Base-by-base conservation (phyloP, 2,113 vertebrate species). In the Antigone vipio region DNA sequence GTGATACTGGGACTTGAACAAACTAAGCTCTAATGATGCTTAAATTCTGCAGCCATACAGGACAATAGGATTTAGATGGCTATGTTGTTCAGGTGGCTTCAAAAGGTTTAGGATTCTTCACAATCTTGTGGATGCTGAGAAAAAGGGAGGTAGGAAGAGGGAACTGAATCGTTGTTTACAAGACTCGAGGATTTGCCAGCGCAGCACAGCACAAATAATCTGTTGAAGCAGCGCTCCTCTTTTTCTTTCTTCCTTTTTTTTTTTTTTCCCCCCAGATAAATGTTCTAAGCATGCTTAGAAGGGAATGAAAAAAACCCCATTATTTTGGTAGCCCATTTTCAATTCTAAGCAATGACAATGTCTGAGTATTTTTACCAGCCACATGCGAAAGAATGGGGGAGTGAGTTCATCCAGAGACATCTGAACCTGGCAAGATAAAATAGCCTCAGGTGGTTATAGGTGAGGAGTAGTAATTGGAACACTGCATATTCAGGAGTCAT, bases 121-220 rank as follows among this genome's bases (percentile, higher is more conserved):
- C 24, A 44, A 82, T 75, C 42, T 67, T 52, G 45, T 74, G 20
- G 45, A 64, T 74, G 30, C 13, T 81, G 30, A 58, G 74, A 24
- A 56, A 60, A 84, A 55, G 5, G 9, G n/a, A 84, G 10, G 16
- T 40, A 45, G 58, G 58, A 59, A 80, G 29, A 81, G 14, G 26
- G 21, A 74, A 8, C 7, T 34, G 40, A 73, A 38, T 55, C 0
- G 0, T 10, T 60, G 5, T 64, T 85, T 81, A 55, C 64, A 74
- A 69, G 69, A 50, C 26, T 60, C 26, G 22, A 60, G 29, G 59
- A 81, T 78, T 81, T 94, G 45, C 17, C 44, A 24, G 29, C 38
- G 15, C 18, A 73, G 40, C 38, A 59, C 68, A 64, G n/a, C 45
- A 73, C 2, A 2, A 52, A 52, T 74, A 60, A 86, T 50, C 32